Evolutionary conservation across 2,888 invertebrate species (phyloP), one percentile per base, ranked within the genome.

Genomic region (Megastigmus dorsalis): DNA sequence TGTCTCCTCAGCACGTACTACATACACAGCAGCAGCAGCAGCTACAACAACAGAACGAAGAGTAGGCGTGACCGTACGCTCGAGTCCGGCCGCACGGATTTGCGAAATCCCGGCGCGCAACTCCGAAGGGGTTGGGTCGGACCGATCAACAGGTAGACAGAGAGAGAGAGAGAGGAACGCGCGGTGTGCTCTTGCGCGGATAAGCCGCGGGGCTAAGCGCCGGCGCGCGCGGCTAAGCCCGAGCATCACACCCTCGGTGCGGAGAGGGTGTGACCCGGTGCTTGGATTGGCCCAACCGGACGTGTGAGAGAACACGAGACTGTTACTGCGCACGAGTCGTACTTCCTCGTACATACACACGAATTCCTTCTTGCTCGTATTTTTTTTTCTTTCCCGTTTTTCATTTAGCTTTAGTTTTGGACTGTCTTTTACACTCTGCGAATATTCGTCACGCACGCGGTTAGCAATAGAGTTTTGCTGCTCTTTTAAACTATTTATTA

Each of bases 211-310:
- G n/a, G 84, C 83, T 87, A 87, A 87, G 87, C 87, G 87, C 87
- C 87, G 87, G 87, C 87, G 87, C 86, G 85, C n/a, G n/a, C n/a
- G 79, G 85, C 82, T 87, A 87, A 87, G 85, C 86, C n/a, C 84
- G 80, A 81, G 45, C 48, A 62, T 84, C 83, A 82, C 85, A 84
- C 86, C 84, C 84, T 83, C 81, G 55, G n/a, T n/a, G n/a, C n/a
- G n/a, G n/a, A n/a, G 84, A 86, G 88, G 88, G 87, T 87, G 88
- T 87, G 82, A 87, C 88, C 83, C 79, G 38, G 23, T 74, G 74
- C 83, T n/a, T 80, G 79, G 77, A 88, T 87, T 87, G 87, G 87
- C 81, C 80, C 83, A 77, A 79, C 76, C 79, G 81, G 81, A 82
- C 75, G 52, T 82, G 84, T 82, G 81, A 84, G 13, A 84, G 84